Conservation (phyloP, 2,113 vertebrate species). For the Chaetodon trifascialis region DNA sequence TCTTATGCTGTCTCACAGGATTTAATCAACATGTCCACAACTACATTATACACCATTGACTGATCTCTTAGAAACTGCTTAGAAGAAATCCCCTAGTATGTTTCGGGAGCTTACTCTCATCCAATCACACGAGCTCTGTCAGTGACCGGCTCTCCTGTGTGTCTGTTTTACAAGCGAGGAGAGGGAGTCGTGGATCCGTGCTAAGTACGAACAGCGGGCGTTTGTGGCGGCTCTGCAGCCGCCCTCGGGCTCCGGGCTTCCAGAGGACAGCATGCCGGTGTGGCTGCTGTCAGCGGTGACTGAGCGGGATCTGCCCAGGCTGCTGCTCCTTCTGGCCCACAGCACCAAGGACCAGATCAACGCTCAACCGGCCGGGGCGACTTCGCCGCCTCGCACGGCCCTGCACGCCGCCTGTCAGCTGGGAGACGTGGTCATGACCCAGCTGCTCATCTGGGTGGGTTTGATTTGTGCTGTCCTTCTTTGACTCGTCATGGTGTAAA, state of each 20-base stretch:
- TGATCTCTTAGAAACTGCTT: no score
- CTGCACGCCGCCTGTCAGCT: constrained; percentile 93
- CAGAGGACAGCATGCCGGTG: constrained; percentile 75
- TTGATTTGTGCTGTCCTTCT: background rate
- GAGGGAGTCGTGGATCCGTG: constrained; percentile 94
- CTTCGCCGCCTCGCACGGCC: constrained; percentile 82
- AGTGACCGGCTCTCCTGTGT: background rate
- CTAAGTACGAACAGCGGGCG: constrained; percentile 93
- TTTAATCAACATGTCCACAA: no score
- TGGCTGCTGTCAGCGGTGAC: constrained; percentile 88
- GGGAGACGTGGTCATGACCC: constrained; percentile 94
- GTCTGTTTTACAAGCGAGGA: constrained; percentile 86
- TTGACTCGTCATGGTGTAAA: no score
- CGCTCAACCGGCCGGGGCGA: constrained; percentile 61
- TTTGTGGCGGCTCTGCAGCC: constrained; percentile 89
- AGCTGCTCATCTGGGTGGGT: constrained; percentile 95
- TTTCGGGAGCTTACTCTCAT: no score
- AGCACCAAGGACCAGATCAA: constrained; percentile 93
- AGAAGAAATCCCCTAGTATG: no score
- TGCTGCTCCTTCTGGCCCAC: constrained; percentile 94
- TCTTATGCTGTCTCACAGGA: no score
- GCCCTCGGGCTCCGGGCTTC: constrained; percentile 67
- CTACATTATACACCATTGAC: no score
- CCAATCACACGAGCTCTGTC: no score
- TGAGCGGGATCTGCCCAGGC: constrained; percentile 87